Conservation (phyloP, 2,797 vertebrate genomes). For the Acipenser ruthenus region DNA sequence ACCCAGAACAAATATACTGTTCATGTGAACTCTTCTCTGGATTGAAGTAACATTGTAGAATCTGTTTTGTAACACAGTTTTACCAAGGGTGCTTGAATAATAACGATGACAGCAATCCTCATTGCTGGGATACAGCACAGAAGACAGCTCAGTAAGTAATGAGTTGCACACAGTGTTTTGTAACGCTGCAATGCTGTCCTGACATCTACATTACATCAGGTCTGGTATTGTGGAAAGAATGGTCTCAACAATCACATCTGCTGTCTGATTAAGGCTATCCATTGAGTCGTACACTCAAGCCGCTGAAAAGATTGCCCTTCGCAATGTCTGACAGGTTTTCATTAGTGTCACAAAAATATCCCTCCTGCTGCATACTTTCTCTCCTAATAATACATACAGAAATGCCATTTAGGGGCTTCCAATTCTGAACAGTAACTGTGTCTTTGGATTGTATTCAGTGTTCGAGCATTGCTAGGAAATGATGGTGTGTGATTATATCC, state of each 20-base stretch:
- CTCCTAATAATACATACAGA: slow-evolving; percentile 1
- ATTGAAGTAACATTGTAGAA: too few relatives aligned
- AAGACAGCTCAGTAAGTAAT: too few relatives aligned
- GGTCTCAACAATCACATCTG: not conserved
- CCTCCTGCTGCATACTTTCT: not conserved
- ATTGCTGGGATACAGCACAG: too few relatives aligned
- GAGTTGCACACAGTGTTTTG: too few relatives aligned
- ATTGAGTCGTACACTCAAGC: not conserved
- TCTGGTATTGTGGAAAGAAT: not conserved
- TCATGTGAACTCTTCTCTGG: too few relatives aligned
- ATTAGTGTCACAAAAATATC: slow-evolving; percentile 9
- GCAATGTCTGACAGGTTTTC: not conserved
- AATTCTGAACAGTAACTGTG: not conserved
- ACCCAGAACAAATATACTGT: too few relatives aligned
- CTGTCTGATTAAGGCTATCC: not conserved
- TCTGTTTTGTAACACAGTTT: too few relatives aligned
- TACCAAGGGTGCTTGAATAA: too few relatives aligned
- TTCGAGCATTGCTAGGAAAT: not conserved
- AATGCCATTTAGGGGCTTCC: slow-evolving; percentile 1
- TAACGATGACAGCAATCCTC: too few relatives aligned
- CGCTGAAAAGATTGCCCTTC: not conserved
- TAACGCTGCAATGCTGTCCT: too few relatives aligned
- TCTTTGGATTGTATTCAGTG: not conserved
- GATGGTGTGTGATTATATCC: not conserved
- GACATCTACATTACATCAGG: not conserved